phyloP scores from a whole-genome alignment of 2,113 vertebrate genomes.

The Perca schrenkii region DNA sequence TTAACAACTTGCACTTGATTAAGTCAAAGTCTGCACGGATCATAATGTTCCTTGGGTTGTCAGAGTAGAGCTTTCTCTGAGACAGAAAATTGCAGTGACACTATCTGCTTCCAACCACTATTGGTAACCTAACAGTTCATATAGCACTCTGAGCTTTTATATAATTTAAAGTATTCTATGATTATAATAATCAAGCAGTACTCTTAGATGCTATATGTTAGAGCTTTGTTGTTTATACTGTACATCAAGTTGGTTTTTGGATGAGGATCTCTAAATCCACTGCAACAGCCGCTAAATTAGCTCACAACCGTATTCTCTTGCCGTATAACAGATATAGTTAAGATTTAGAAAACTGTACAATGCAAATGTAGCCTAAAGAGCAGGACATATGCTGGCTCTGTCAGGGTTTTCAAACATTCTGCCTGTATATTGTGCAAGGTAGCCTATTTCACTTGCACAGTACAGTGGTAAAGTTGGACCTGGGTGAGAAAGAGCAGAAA shows the following conservation, averaged over 20 bases:
- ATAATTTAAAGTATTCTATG: slow-evolving; percentile 36
- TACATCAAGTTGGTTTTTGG: slow-evolving; percentile 9
- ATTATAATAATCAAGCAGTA: slow-evolving; percentile 15
- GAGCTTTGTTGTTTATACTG: slow-evolving; percentile 11
- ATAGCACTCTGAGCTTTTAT: slow-evolving; percentile 43
- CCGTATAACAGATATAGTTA: background rate
- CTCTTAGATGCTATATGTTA: slow-evolving; percentile 13
- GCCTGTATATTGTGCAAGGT: background rate
- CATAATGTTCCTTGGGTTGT: slow-evolving; percentile 58
- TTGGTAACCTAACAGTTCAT: slow-evolving; percentile 43
- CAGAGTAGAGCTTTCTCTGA: slow-evolving; percentile 34
- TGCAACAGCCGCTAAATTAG: background rate
- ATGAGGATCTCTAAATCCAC: background rate
- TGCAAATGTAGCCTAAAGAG: background rate
- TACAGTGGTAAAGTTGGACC: slow-evolving; percentile 1
- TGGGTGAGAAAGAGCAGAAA: background rate
- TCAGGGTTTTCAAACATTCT: background rate
- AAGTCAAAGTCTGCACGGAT: slow-evolving; percentile 68
- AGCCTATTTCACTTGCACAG: slow-evolving; percentile 4
- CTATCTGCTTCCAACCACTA: slow-evolving; percentile 28
- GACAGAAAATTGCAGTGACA: slow-evolving; percentile 43
- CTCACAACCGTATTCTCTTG: background rate
- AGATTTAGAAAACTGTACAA: background rate
- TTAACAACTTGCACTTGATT: slow-evolving; percentile 79
- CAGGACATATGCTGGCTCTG: background rate